phyloP scores from a whole-genome alignment of 92 coral and sea anemone species.

The Galaxea fascicularis region DNA sequence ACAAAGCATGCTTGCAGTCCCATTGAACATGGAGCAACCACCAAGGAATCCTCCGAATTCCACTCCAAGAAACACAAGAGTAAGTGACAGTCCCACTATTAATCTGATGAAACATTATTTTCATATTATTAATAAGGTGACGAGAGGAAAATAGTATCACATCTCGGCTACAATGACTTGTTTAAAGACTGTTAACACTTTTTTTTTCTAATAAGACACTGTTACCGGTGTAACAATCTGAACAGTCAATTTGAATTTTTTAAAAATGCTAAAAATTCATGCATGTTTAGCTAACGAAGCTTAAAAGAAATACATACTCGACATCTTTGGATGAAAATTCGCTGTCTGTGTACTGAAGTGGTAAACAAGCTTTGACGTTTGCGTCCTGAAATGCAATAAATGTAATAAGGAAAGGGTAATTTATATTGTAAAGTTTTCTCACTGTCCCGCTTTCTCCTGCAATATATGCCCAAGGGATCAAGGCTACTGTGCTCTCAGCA shows the following conservation, averaged over 20 bases:
- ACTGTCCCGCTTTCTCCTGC: not conserved
- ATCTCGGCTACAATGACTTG: no score
- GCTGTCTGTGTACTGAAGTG: constrained; percentile 84
- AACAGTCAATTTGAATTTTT: not conserved
- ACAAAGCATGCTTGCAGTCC: constrained; percentile 95
- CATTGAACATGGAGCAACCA: constrained; percentile 96
- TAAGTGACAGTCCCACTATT: constrained; percentile 90
- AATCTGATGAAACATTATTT: constrained; percentile 45
- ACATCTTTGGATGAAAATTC: constrained; percentile 89
- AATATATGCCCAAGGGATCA: not conserved
- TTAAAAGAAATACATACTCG: constrained; percentile 83
- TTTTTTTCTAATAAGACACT: no score
- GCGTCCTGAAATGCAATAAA: constrained; percentile 62
- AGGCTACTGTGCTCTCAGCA: no score
- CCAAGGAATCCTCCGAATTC: constrained; percentile 91
- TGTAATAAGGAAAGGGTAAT: not conserved
- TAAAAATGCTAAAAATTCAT: not conserved
- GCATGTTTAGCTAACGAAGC: not conserved
- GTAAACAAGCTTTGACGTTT: constrained; percentile 90
- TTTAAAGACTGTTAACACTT: no score
- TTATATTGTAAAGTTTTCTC: not conserved
- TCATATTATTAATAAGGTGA: not conserved
- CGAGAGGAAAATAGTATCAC: no score
- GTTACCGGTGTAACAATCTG: no score
- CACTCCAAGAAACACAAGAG: constrained; percentile 87